Evolutionary conservation across 2,113 vertebrate genomes (phyloP).

Genomic region (Scatophagus argus): DNA sequence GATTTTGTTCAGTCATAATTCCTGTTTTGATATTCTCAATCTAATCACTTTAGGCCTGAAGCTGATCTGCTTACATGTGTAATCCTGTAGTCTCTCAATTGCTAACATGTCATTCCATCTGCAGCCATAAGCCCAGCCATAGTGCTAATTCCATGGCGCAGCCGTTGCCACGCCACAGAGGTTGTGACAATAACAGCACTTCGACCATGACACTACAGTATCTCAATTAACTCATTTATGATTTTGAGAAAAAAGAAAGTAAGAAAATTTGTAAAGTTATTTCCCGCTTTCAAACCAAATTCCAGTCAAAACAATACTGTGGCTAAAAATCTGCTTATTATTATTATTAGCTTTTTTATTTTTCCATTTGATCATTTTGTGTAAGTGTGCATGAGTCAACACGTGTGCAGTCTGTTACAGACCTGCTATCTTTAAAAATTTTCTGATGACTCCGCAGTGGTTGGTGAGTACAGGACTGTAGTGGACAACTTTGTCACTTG

Average conservation of each 20-base stretch:
- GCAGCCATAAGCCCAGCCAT: constrained; percentile 48
- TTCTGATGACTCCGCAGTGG: too few species aligned
- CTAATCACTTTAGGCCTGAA: constrained; percentile 77
- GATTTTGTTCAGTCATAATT: constrained; percentile 66
- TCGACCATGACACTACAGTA: not conserved
- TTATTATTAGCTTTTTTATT: not conserved
- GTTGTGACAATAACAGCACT: not conserved
- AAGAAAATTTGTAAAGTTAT: not conserved
- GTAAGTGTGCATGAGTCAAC: too few species aligned
- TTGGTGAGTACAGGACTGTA: too few species aligned
- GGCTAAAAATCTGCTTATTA: too few species aligned
- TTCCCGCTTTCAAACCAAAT: not conserved
- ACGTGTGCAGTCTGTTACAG: too few species aligned
- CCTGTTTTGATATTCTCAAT: constrained; percentile 67
- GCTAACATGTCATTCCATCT: constrained; percentile 58
- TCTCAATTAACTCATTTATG: not conserved
- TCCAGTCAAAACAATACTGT: too few species aligned
- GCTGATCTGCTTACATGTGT: constrained; percentile 80
- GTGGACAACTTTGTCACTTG: too few species aligned
- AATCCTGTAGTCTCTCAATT: constrained; percentile 72
- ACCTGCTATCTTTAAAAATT: too few species aligned
- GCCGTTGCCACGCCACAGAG: not conserved
- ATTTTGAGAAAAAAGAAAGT: not conserved
- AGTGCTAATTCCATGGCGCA: constrained; percentile 54
- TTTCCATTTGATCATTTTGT: too few species aligned